Conservation (phyloP, 1,140 invertebrate species). For the Drosophila tropicalis region DNA sequence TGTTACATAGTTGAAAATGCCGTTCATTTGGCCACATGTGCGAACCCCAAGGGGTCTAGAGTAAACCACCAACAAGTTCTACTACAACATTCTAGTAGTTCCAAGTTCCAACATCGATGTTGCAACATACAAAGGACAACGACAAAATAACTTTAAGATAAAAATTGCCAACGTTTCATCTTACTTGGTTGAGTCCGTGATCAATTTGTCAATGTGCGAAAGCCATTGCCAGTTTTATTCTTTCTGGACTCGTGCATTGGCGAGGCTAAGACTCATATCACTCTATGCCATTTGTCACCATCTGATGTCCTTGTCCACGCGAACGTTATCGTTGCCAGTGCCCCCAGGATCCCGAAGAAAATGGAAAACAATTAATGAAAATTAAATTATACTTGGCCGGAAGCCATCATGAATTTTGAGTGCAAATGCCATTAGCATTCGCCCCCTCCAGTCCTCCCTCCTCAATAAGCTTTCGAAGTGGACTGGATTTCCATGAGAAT, state of each 20-base stretch:
- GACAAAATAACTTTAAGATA: no score
- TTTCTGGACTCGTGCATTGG: neutral
- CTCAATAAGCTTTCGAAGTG: no score
- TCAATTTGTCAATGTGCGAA: neutral
- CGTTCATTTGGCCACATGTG: conserved; percentile 2
- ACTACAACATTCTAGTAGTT: no score
- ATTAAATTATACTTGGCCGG: conserved; percentile 73
- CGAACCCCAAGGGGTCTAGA: neutral
- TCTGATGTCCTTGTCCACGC: neutral
- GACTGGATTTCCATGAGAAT: no score
- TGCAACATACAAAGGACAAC: no score
- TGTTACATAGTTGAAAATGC: conserved; percentile 9
- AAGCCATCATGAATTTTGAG: conserved; percentile 73
- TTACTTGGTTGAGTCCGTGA: no score
- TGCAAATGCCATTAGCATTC: conserved; percentile 73
- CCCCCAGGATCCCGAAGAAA: conserved; percentile 18
- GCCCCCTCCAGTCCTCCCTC: neutral
- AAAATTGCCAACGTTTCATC: no score
- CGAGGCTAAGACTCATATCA: conserved; percentile 1
- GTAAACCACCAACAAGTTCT: neutral
- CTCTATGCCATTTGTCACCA: conserved; percentile 11
- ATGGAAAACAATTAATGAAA: conserved; percentile 78
- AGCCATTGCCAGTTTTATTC: neutral
- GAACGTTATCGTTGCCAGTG: neutral
- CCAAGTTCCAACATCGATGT: no score